phyloP scores from a whole-genome alignment of 2,797 vertebrate species.

The Mus caroli region DNA sequence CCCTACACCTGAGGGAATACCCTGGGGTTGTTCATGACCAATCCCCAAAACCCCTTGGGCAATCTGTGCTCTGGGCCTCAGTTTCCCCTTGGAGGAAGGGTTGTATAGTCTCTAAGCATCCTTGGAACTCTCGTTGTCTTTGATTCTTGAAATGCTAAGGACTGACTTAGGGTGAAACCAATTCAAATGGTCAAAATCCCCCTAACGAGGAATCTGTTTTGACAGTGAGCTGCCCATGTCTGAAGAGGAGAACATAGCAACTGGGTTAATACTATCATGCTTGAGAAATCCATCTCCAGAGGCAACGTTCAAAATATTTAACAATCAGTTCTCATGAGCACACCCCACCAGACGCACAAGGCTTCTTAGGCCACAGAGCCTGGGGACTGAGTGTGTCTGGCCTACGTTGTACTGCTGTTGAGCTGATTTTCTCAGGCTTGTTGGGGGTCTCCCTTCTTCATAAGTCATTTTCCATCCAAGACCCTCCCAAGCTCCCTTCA shows the following conservation, averaged over 20 bases:
- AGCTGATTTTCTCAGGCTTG: not conserved
- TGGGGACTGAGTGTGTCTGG: not conserved
- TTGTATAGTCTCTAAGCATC: not conserved
- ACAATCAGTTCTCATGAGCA: not conserved
- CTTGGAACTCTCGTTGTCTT: not conserved
- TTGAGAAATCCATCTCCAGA: constrained; percentile 71
- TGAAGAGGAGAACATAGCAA: constrained; percentile 55
- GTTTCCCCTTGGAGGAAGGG: constrained; percentile 18
- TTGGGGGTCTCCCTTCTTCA: not conserved
- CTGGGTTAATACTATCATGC: constrained; percentile 67
- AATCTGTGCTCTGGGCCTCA: constrained; percentile 13
- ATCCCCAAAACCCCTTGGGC: not conserved
- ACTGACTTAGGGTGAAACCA: not conserved
- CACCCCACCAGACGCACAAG: not conserved
- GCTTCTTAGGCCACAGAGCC: not conserved
- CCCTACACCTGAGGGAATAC: not conserved
- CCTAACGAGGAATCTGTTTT: constrained; percentile 16
- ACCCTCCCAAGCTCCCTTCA: not conserved
- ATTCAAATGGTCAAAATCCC: not conserved
- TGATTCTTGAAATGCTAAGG: not conserved
- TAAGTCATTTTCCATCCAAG: constrained; percentile 5
- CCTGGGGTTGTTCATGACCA: not conserved
- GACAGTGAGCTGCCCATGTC: constrained; percentile 42
- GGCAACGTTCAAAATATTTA: constrained; percentile 74
- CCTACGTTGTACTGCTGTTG: not conserved